These are phyloP conservation scores for Marmota flaviventris DNA, from an alignment of 2,113 vertebrate genomes.

Conservation along the genomic window DNA sequence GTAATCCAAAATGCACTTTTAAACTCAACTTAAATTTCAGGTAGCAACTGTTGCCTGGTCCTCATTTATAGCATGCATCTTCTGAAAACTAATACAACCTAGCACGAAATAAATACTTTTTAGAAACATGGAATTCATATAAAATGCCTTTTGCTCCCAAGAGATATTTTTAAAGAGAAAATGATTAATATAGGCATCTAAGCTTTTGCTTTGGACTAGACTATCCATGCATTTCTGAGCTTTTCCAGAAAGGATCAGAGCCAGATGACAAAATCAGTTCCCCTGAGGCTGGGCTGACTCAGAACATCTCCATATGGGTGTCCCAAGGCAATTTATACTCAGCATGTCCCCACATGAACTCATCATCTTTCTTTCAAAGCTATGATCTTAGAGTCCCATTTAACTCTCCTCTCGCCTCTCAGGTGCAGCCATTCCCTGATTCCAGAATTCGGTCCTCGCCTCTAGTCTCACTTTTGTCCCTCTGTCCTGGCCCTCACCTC, in stretches of 20 bases:
- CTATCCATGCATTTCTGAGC: background rate
- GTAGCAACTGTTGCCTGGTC: background rate
- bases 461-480: background rate
- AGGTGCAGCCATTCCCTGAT: background rate
- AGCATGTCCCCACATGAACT: conserved; percentile 38
- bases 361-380: background rate
- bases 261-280: conserved; percentile 48
- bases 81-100: background rate
- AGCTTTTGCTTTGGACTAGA: background rate
- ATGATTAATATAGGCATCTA: background rate
- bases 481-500: background rate
- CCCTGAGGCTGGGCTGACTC: conserved; percentile 47
- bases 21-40: conserved; percentile 19
- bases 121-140: background rate
- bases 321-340: background rate
- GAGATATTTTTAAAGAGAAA: background rate
- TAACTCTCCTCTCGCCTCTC: background rate
- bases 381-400: background rate
- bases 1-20: background rate
- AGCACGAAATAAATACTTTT: background rate
- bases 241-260: background rate
- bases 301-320: conserved; percentile 13
- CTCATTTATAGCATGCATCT: background rate
- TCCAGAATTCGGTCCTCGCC: background rate
- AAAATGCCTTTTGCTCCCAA: conserved; percentile 2